Evolutionary conservation across 2,113 vertebrate species (phyloP), one percentile per base, ranked within the genome.

Genomic region (Protomyctophum bolini): DNA sequence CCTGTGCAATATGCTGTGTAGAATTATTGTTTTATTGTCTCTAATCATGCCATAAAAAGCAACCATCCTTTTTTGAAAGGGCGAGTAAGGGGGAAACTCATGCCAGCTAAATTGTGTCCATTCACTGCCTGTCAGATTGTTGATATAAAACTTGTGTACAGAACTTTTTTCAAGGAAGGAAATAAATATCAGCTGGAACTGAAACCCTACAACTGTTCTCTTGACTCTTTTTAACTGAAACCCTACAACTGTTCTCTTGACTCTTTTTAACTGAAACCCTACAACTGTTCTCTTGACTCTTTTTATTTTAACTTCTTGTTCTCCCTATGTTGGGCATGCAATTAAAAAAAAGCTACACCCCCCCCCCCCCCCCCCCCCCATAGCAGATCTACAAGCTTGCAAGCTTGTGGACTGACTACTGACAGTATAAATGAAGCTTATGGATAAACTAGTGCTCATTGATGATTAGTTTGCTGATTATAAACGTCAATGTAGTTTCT

Each of bases 101-200:
- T 95, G 94, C 96, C 97, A 97, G 96, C 96, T 96, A 96, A 89
- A 94, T 94, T 92, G 94, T 96, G 97, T 97, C 95, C 94, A 96
- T 95, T 97, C 96, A 98, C 96, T 99, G 97, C 97, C 96, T 98
- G 97, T 98, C 97, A 98, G 96, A 98, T 97, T 98, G 96, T 98
- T 95, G 94, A 97, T 98, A 97, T 96, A 93, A 89, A 89, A 90
- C 95, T 97, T 97, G 94, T 99, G 97, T 98, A 99, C 96, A 98
- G 97, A 98, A 95, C 94, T 94, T 96, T 92, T 94, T 97, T 96
- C 93, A 95, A 95, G 95, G 97, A 98, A 96, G 97, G 97, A 98
- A 98, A 93, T 93, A 98, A 99, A 98, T 98, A 96, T 99, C 97
- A 99, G 97, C 97, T 99, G 97, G 97, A 99, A 98, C 97, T 99